phyloP scores from a whole-genome alignment of 2,888 invertebrate genomes.

The Prenolepis imparis region DNA sequence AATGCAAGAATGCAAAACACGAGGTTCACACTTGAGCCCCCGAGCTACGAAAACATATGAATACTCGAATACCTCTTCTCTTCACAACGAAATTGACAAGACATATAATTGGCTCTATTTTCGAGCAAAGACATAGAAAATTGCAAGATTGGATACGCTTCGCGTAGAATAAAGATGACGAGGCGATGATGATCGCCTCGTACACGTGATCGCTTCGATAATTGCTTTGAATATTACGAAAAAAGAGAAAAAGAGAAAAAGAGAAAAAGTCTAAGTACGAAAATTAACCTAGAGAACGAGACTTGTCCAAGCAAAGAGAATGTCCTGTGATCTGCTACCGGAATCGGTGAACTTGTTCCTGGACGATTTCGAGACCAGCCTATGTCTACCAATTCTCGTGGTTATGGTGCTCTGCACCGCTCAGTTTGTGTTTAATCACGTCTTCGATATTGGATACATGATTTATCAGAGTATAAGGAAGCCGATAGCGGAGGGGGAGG shows the following conservation, averaged over 20 bases:
- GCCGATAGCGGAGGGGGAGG: conserved; percentile 11
- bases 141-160: not conserved
- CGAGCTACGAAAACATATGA: conserved; percentile 30
- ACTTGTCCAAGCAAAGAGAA: conserved; percentile 57
- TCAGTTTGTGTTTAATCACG: conserved; percentile 80
- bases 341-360: conserved; percentile 78
- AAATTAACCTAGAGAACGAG: conserved; percentile 9
- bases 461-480: conserved; percentile 62
- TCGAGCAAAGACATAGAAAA: conserved; percentile 27
- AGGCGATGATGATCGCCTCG: conserved; percentile 34
- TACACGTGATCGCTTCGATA: not conserved
- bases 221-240: not conserved
- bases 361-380: conserved; percentile 79
- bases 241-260: not conserved
- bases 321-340: conserved; percentile 79
- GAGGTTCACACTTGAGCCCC: conserved; percentile 19
- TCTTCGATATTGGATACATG: conserved; percentile 71
- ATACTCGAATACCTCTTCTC: conserved; percentile 22
- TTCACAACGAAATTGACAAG: conserved; percentile 19
- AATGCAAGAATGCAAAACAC: not conserved
- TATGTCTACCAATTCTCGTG: conserved; percentile 81
- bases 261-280: not conserved
- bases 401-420: conserved; percentile 80
- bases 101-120: not conserved
- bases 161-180: conserved; percentile 5